phyloP scores from a whole-genome alignment of 64 coral and sea anemone species.

The Stichodactyla helianthus region DNA sequence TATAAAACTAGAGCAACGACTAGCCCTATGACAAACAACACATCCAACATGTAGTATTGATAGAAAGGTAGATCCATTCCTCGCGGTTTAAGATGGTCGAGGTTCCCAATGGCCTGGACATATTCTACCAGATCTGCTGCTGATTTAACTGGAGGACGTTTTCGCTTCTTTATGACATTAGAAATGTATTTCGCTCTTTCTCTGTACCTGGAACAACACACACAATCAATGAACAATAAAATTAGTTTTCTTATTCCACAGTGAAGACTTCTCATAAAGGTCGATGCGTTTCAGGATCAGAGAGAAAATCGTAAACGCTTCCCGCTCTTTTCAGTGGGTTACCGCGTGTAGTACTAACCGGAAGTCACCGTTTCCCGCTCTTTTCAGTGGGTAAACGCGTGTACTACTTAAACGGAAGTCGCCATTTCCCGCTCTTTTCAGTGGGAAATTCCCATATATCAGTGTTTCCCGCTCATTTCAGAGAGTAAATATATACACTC shows the following conservation, averaged over 20 bases:
- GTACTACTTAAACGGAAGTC: neutral
- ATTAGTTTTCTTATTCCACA: too few species aligned
- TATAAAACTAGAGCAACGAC: neutral
- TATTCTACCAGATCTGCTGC: conserved; percentile 59
- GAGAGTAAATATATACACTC: too few species aligned
- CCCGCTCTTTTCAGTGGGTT: neutral
- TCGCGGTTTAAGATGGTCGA: conserved; percentile 30
- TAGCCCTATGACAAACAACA: conserved; percentile 7
- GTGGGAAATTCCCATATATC: too few species aligned
- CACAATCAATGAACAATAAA: neutral
- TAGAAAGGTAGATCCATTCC: conserved; percentile 33
- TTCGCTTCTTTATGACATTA: conserved; percentile 14
- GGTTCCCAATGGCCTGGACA: conserved; percentile 30
- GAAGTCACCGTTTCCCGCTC: too few species aligned
- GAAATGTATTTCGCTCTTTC: conserved; percentile 21
- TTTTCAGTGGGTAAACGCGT: neutral
- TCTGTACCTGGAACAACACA: conserved; percentile 13
- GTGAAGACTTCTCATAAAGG: neutral
- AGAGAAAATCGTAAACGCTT: neutral
- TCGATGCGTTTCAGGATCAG: neutral
- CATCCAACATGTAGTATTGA: conserved; percentile 37
- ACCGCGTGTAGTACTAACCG: neutral
- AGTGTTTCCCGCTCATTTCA: too few species aligned
- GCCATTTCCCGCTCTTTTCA: too few species aligned
- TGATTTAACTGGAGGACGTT: conserved; percentile 34